Percentiles rank a stretch among this genome's conserved stretches.
Conservation (phyloP, 2,113 vertebrate species). For the Vulpes lagopus region DNA sequence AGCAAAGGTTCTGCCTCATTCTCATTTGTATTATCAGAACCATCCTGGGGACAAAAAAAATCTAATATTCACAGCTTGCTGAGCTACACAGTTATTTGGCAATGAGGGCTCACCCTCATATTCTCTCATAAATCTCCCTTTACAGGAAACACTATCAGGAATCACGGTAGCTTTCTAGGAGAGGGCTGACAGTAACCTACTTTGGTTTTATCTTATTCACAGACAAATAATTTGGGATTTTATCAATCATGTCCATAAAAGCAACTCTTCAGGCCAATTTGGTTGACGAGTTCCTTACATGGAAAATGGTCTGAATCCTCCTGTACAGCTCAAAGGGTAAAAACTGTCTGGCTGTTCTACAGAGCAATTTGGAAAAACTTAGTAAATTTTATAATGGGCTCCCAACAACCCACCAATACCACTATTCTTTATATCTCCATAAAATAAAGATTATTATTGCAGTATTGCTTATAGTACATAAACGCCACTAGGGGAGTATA, state of each 20-base stretch:
- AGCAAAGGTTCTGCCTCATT: not conserved
- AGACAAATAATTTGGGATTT: not conserved
- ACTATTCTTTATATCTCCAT: not conserved
- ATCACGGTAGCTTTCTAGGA: not conserved
- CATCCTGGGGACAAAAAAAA: not conserved
- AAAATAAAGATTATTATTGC: not conserved
- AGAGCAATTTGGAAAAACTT: not conserved
- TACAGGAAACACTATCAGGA: not conserved
- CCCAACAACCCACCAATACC: not conserved
- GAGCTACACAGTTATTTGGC: not conserved
- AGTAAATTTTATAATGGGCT: not conserved
- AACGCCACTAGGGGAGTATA: not conserved
- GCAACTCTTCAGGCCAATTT: not conserved
- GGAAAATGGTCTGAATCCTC: slow-evolving; percentile 9
- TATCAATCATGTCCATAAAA: not conserved
- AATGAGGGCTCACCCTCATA: not conserved
- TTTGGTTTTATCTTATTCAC: slow-evolving; percentile 5
- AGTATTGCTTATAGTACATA: not conserved
- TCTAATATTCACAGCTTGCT: not conserved
- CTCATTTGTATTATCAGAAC: not conserved
- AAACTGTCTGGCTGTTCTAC: not conserved
- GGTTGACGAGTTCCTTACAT: not conserved
- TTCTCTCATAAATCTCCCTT: not conserved
- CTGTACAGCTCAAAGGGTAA: not conserved
- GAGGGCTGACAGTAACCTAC: not conserved